Conservation (phyloP, 2,888 invertebrate species). For the Leucophenga maculata region DNA sequence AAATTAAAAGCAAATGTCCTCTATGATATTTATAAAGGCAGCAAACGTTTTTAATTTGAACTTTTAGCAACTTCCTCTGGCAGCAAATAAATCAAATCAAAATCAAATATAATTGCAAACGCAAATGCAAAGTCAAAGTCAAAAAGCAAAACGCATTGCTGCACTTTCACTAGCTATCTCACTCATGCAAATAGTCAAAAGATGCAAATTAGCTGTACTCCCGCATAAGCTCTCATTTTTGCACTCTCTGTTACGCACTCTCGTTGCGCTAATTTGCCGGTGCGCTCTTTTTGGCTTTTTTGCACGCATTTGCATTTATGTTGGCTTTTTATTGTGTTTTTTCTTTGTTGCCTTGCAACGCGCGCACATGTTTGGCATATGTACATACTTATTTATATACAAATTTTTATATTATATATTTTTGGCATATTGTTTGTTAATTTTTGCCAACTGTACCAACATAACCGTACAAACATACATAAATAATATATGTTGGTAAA, state of each 20-base stretch:
- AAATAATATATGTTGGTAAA: background rate
- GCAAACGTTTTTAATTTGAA: constrained; percentile 33
- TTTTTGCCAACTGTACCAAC: constrained; percentile 18
- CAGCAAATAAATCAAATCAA: constrained; percentile 12
- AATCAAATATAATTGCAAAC: background rate
- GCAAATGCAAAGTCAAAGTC: background rate
- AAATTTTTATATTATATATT: background rate
- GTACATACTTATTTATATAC: background rate
- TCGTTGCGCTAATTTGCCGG: background rate
- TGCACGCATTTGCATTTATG: background rate
- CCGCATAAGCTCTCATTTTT: background rate
- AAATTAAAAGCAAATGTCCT: constrained; percentile 46
- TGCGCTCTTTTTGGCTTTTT: too few relatives aligned
- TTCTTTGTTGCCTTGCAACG: constrained; percentile 14
- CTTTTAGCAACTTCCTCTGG: constrained; percentile 39
- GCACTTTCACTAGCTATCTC: background rate
- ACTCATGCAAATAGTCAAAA: background rate
- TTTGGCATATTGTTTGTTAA: background rate
- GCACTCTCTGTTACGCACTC: background rate
- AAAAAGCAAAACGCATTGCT: too few relatives aligned
- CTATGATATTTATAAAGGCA: constrained; percentile 58
- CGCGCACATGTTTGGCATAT: constrained; percentile 7
- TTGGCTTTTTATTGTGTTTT: background rate
- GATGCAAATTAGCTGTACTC: background rate
- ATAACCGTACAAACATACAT: too few relatives aligned